Evolutionary conservation across 1,140 invertebrate genomes (phyloP), one percentile per base, ranked within the genome.

Genomic region (Euwallacea fornicatus): DNA sequence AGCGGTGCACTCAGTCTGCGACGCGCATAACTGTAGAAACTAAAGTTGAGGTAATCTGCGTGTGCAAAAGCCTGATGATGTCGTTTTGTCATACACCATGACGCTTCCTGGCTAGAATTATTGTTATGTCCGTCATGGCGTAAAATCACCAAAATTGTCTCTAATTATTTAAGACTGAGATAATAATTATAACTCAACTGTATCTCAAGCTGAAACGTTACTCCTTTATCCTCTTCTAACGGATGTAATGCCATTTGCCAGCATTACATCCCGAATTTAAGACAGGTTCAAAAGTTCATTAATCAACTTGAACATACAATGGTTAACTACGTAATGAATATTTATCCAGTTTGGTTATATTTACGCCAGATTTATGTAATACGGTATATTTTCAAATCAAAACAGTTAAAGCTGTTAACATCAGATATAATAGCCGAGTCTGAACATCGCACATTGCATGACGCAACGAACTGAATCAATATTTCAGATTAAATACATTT

Each of bases 111-210:
- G 11, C 11, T n/a, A 7, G n/a, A 61, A 61, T 42, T 61, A 16
- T 61, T 9, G 21, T 43, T 42, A 61, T 13, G 42, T n/a, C 11
- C 42, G 42, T 43, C 59, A 43, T 61, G 42, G 33, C 42, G 59
- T 41, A 61, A 61, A 61, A 61, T 61, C 21, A 61, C 42, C 59
- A 42, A 61, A 61, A 42, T 61, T 43, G 15, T 61, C 11, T 61
- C 3, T 61, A 61, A 61, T 61, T 61, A 43, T 61, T 61, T 61
- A 33, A 61, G 42, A 61, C 42, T 43, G 42, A 61, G 21, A 61
- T 42, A 13, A 41, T n/a, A n/a, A 43, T 61, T 61, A 42, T 15
- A 33, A 58, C 16, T 58, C 21, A 58, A 58, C 55, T 58, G 55
- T 58, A 58, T 4, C 21, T 33, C 21, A 4, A 33, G 21, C 21